Evolutionary conservation across 2,888 invertebrate genomes (phyloP).

Genomic region (Melanchra persicariae): DNA sequence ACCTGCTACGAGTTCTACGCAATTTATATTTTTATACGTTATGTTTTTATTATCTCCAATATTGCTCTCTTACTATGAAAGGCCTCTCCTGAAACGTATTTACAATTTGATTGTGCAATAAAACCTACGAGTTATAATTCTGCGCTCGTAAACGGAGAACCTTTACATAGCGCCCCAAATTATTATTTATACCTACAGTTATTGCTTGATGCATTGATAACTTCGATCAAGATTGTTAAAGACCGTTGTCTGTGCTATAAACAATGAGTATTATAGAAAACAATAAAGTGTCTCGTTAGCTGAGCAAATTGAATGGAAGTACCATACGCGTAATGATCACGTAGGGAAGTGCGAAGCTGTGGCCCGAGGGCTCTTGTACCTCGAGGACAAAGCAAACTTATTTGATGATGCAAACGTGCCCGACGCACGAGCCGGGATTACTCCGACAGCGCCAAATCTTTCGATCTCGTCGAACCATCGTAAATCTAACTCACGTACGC

Average conservation of each 20-base stretch:
- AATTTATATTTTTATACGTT: conserved; percentile 61
- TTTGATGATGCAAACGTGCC: conserved; percentile 58
- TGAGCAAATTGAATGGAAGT: conserved; percentile 70
- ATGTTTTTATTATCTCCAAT: conserved; percentile 62
- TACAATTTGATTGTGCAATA: conserved; percentile 42
- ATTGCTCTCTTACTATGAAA: conserved; percentile 51
- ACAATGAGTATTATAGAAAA: conserved; percentile 39
- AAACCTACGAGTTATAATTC: conserved; percentile 48
- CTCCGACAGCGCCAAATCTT: conserved; percentile 36
- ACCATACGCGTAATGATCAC: conserved; percentile 69
- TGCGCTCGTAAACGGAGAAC: conserved; percentile 43
- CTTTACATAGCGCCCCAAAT: conserved; percentile 32
- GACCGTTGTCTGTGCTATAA: neutral
- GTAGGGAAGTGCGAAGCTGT: conserved; percentile 65
- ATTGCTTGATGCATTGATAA: conserved; percentile 38
- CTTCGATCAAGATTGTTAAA: no score
- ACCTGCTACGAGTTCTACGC: conserved; percentile 71
- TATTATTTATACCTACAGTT: conserved; percentile 41
- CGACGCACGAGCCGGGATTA: conserved; percentile 25
- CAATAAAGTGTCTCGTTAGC: conserved; percentile 57
- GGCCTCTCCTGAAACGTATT: conserved; percentile 47
- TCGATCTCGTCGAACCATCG: conserved; percentile 45
- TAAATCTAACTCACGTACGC: conserved; percentile 56
- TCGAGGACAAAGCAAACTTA: conserved; percentile 55
- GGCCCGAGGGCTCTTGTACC: conserved; percentile 53